Percentiles rank a stretch among this genome's conserved stretches.
Conservation (phyloP, 2,797 vertebrate species). For the Myripristis murdjan region DNA sequence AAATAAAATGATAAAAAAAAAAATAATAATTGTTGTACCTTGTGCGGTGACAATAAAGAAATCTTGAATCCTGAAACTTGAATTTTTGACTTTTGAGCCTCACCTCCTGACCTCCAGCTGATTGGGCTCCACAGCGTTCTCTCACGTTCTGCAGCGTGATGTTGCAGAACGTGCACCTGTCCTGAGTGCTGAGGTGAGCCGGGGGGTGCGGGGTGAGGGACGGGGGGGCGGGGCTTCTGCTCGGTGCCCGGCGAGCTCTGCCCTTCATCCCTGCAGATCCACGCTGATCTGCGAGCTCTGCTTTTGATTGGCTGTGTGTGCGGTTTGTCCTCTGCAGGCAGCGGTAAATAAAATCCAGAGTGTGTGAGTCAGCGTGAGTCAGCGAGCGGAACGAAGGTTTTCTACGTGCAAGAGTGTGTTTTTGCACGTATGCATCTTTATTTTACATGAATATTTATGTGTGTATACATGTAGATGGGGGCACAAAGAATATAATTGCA, state of each 20-base stretch:
- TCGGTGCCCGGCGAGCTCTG: slow-evolving; percentile 29
- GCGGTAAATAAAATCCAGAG: slow-evolving; percentile 13
- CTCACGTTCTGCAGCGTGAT: too few relatives aligned
- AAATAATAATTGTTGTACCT: too few relatives aligned
- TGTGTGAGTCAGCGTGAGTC: slow-evolving; percentile 5
- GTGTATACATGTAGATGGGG: slow-evolving; percentile 3
- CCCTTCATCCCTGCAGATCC: slow-evolving; percentile 41
- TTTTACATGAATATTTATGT: slow-evolving; percentile 2
- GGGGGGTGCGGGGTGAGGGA: too few relatives aligned
- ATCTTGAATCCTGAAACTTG: too few relatives aligned
- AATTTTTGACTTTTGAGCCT: too few relatives aligned
- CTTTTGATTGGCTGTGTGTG: slow-evolving; percentile 56
- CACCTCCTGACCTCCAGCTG: too few relatives aligned
- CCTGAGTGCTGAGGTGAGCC: too few relatives aligned
- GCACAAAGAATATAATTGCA: too few relatives aligned
- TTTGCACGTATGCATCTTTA: background rate
- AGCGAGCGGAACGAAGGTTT: background rate
- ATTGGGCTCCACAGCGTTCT: too few relatives aligned
- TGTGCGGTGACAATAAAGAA: too few relatives aligned
- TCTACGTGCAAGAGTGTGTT: background rate
- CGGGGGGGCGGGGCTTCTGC: slow-evolving; percentile 25
- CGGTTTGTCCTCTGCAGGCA: slow-evolving; percentile 40
- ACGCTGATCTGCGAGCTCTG: slow-evolving; percentile 45
- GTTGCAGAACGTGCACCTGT: too few relatives aligned
- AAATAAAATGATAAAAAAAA: too few relatives aligned